These are phyloP conservation scores for Plestiodon gilberti DNA, from an alignment of 2,113 vertebrate genomes.

Conservation along the genomic window DNA sequence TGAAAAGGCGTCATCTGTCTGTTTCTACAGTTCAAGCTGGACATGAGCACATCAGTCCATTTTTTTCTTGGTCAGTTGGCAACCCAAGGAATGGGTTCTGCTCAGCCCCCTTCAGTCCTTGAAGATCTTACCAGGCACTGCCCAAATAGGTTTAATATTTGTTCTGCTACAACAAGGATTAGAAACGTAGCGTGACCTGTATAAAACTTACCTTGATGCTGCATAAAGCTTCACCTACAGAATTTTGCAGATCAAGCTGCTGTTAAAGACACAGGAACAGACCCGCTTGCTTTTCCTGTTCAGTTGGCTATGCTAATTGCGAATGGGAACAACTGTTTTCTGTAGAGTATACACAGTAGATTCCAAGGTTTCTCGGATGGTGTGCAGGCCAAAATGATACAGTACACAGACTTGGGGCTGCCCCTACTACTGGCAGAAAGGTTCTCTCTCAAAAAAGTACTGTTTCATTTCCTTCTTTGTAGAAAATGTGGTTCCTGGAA, in stretches of 20 bases:
- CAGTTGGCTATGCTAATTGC: neutral
- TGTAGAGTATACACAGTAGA: too few relatives aligned
- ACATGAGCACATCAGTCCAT: neutral
- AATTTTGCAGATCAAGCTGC: neutral
- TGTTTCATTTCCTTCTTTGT: neutral
- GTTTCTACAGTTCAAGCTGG: neutral
- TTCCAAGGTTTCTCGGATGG: neutral
- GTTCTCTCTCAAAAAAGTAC: neutral
- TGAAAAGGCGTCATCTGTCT: neutral
- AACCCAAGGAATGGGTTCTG: neutral
- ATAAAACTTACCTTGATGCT: neutral
- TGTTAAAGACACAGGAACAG: neutral
- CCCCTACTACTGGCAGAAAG: neutral
- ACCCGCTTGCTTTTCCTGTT: neutral
- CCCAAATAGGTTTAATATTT: neutral
- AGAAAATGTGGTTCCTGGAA: neutral
- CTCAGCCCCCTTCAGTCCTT: neutral
- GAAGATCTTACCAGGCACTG: neutral
- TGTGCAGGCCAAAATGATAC: neutral
- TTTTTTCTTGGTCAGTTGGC: neutral
- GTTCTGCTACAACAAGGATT: neutral
- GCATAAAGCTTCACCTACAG: neutral
- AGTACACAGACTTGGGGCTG: neutral
- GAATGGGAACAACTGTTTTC: neutral
- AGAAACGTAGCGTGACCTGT: too few relatives aligned